A percentile compares a stretch with the other conserved stretches of the same genome.
These are phyloP conservation scores for Ptychobarbus kaznakovi DNA, from an alignment of 2,797 vertebrate genomes.

Conservation along the genomic window DNA sequence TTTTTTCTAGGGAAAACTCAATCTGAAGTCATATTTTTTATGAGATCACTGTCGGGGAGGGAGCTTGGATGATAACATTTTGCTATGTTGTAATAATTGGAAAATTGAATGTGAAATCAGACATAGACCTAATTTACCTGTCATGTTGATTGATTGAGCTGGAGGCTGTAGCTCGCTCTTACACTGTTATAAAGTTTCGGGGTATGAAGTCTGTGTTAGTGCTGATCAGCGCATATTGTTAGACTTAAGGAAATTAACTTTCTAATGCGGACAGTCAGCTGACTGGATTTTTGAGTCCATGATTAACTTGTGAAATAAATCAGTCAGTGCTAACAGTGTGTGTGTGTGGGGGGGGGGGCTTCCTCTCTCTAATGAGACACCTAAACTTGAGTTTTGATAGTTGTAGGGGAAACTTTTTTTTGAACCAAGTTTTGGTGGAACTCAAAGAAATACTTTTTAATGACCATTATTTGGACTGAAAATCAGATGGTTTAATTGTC, in stretches of 20 bases:
- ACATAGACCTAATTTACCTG: slow-evolving; percentile 54
- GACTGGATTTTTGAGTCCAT: background rate
- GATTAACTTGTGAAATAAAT: background rate
- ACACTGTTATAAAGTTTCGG: slow-evolving; percentile 45
- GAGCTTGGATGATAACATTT: slow-evolving; percentile 58
- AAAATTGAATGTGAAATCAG: slow-evolving; percentile 51
- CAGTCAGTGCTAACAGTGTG: background rate
- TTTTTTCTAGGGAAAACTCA: slow-evolving; percentile 62
- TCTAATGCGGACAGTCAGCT: background rate
- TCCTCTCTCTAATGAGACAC: background rate
- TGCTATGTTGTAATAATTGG: slow-evolving; percentile 57
- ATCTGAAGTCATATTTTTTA: slow-evolving; percentile 56
- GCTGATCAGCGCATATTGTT: background rate
- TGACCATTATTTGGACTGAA: background rate
- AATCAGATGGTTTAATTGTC: background rate
- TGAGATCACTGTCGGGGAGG: slow-evolving; percentile 46
- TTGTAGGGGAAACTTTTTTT: background rate
- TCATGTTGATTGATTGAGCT: slow-evolving; percentile 51
- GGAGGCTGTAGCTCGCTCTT: slow-evolving; percentile 19
- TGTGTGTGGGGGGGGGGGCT: too few relatives aligned
- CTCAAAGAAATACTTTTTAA: background rate
- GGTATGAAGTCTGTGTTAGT: background rate
- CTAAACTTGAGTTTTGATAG: background rate
- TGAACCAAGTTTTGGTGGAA: background rate
- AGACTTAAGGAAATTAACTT: background rate